Evolutionary conservation across 2,113 vertebrate species (phyloP), one percentile per base, ranked within the genome.

Genomic region (Bos taurus): DNA sequence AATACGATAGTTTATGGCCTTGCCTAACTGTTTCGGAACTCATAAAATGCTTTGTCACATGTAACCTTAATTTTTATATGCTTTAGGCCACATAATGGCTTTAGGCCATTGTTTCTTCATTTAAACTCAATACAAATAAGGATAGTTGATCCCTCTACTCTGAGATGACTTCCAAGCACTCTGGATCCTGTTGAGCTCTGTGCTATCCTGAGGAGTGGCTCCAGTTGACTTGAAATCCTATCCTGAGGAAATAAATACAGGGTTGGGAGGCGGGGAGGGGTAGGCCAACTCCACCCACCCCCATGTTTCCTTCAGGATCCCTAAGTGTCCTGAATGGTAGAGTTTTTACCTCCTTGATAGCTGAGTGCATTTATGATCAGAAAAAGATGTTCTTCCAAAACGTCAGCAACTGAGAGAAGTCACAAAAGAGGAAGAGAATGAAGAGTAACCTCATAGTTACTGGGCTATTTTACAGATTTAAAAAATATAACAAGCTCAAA

Each of bases 301-400:
- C 7, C 1, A 4, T 9, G 2, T 90, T 84, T 84, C 91, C 94
- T 88, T 94, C 57, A 84, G 91, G 52, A 77, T 54, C 77, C 46
- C 52, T 1, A 54, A 50, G 52, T 82, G 60, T 57, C 71, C 19
- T 46, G 50, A 54, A 87, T 3, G 48, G 19, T 16, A 40, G 30
- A 13, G 80, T 60, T 88, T 91, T 91, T 30, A 62, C 13, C 16
- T 92, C 80, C 92, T 91, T 87, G 40, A 33, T 17, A 78, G 36
- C 33, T 85, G 88, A 97, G 23, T 82, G 1, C 57, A 96, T 67
- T 96, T 88, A 92, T 15, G 59, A 95, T 78, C 30, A 91, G 56
- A 82, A 96, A 93, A 83, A 78, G 82, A 16, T 48, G 54, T 56
- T 88, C 46, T 96, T 94, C 54, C 71, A 81, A 80, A 95, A 88